Conservation (phyloP, 2,113 vertebrate species). For the Lepus timidus region DNA sequence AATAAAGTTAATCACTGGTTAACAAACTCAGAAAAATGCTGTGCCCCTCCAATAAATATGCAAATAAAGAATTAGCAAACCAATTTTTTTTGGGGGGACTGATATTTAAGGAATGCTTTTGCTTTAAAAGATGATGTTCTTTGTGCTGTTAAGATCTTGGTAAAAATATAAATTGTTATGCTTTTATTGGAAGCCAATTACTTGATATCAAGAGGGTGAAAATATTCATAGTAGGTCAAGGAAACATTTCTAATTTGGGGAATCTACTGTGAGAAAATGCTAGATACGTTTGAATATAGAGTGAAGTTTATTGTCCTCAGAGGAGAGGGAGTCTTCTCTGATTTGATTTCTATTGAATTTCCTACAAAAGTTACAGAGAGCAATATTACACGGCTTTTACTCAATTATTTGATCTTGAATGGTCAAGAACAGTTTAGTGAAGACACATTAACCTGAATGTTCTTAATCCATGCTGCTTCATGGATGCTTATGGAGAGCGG, state of each 20-base stretch:
- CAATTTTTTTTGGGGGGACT: not conserved
- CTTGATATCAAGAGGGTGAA: conserved; percentile 37
- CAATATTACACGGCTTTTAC: not conserved
- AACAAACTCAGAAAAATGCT: conserved; percentile 17
- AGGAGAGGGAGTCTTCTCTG: not conserved
- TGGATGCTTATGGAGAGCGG: not conserved
- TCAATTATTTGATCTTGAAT: conserved; percentile 35
- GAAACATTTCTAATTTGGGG: conserved; percentile 34
- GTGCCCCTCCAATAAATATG: not conserved
- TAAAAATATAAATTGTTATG: not conserved
- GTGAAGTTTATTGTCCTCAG: conserved; percentile 32
- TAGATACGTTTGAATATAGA: conserved; percentile 1
- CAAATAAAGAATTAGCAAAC: not conserved
- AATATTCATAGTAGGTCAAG: not conserved
- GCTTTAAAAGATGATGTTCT: not conserved
- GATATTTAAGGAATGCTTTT: not conserved
- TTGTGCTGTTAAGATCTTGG: not conserved
- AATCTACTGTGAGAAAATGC: conserved; percentile 39
- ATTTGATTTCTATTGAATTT: conserved; percentile 30
- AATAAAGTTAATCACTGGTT: not conserved
- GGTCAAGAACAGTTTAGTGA: not conserved
- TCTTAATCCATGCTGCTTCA: not conserved
- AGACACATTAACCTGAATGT: not conserved
- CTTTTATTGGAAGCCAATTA: conserved; percentile 41
- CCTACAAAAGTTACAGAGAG: conserved; percentile 30